phyloP scores from a whole-genome alignment of 2,888 invertebrate species.

The Spilarctia lutea region DNA sequence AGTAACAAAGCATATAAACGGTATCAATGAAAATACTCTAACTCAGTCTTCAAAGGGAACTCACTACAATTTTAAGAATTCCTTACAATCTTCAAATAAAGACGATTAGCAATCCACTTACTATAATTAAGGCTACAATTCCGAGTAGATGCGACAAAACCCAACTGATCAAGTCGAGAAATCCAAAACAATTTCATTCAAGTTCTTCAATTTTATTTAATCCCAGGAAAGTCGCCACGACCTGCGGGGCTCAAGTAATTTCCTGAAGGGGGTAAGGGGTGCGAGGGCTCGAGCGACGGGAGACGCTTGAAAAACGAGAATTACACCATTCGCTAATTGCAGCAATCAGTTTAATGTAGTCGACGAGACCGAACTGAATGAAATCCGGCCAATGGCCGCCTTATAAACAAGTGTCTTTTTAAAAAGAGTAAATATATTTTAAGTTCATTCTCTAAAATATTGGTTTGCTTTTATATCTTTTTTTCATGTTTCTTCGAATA shows the following conservation, averaged over 20 bases:
- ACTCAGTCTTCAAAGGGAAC: constrained; percentile 49
- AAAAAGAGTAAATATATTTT: constrained; percentile 51
- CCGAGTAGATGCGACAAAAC: constrained; percentile 64
- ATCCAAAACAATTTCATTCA: constrained; percentile 81
- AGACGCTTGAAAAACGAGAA: constrained; percentile 82
- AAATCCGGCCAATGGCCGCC: constrained; percentile 69
- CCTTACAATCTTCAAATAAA: constrained; percentile 62
- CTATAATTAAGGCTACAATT: constrained; percentile 74
- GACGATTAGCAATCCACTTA: constrained; percentile 76
- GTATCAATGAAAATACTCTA: constrained; percentile 46
- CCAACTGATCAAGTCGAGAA: constrained; percentile 73
- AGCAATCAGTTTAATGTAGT: constrained; percentile 86
- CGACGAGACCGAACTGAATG: constrained; percentile 77
- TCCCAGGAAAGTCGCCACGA: constrained; percentile 76
- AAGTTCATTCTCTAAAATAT: constrained; percentile 42
- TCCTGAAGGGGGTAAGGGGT: constrained; percentile 66
- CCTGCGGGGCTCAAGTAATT: constrained; percentile 82
- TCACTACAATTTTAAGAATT: constrained; percentile 47
- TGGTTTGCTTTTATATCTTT: constrained; percentile 35
- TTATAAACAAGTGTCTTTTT: constrained; percentile 68
- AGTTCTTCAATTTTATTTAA: constrained; percentile 83
- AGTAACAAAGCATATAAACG: constrained; percentile 35
- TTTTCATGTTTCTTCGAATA: constrained; percentile 16
- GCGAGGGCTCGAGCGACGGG: constrained; percentile 53
- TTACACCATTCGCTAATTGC: constrained; percentile 85